Evolutionary conservation across 64 coral and sea anemone species (phyloP).

Genomic region (Platygyra sinensis): DNA sequence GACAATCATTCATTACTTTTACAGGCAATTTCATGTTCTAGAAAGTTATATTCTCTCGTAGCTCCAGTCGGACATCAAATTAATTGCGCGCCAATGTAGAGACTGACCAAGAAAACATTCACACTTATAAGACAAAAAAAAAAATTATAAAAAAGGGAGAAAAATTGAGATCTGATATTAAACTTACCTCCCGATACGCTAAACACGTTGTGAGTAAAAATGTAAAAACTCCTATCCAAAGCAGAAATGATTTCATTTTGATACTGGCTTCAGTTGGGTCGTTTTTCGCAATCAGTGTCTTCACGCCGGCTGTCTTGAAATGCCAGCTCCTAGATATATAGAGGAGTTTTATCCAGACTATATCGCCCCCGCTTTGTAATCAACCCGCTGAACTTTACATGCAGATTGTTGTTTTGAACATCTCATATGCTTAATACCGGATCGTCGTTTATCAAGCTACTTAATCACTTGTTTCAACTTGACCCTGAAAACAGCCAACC

Average conservation of each 20-base stretch:
- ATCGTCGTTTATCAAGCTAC: conserved; percentile 1
- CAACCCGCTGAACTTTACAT: background rate
- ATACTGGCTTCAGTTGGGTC: background rate
- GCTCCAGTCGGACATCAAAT: too few species aligned
- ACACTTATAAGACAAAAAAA: background rate
- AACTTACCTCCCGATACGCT: background rate
- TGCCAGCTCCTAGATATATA: background rate
- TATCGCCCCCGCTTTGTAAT: background rate
- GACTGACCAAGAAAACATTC: background rate
- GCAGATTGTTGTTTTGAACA: background rate
- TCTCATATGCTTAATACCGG: background rate
- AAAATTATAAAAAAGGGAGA: background rate
- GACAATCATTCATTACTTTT: too few species aligned
- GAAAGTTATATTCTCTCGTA: too few species aligned
- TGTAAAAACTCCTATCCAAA: background rate
- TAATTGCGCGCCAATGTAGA: background rate
- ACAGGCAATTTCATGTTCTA: too few species aligned
- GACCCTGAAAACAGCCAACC: background rate
- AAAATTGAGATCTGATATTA: background rate
- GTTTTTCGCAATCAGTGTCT: background rate
- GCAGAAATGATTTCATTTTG: conserved; percentile 1
- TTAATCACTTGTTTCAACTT: background rate
- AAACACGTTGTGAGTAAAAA: background rate
- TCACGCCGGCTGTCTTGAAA: too few species aligned
- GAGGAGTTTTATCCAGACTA: background rate